Base-by-base conservation (phyloP, 2,113 vertebrate genomes). In the Elachura formosa region DNA sequence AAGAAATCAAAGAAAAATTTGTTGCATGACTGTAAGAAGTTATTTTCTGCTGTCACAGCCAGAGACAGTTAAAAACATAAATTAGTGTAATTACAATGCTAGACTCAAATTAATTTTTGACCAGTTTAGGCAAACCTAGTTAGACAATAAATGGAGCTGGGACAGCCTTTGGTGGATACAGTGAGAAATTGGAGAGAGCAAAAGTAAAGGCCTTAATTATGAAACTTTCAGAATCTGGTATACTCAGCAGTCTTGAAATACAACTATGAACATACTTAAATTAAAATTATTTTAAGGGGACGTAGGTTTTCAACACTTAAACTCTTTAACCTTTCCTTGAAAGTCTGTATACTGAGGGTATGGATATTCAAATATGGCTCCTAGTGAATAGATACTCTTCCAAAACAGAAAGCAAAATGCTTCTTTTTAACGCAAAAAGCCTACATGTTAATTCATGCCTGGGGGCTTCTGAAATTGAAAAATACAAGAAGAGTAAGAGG, bases 381-480 rank as follows among this genome's bases (percentile, higher is more conserved):
- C 34, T 76, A 59, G 52, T 34, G 23, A 90, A 36, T 11, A 82
- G 34, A 59, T 48, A 34, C 16, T 41, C 38, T 84, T 78, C 56
- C 38, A 72, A 80, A 90, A 48, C 23, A 80, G 26, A 80, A 92
- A 92, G 36, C 4, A 33, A 88, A 76, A 71, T 94, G 64, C 33
- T 96, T 93, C 14, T 92, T 91, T 85, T 62, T 84, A 92, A 89
- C 77, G 61, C 79, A 61, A 93, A 89, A 87, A 91, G 4, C 7
- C 25, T 87, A 83, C 24, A 36, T 78, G 24, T 51, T 94, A 91
- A 93, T 71, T 95, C 16, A 55, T 43, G 46, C 33, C 64, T 91
- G 40, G 31, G 76, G 36, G 63, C 36, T 85, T 84, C 83, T 91
- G 56, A 90, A 89, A 77, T 59, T 72, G 33, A 95, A 86, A 59